A percentile compares a stretch with the other conserved stretches of the same genome.
These are phyloP conservation scores for Drosophila nigromelanica DNA, from an alignment of 1,140 invertebrate species.

Conservation along the genomic window DNA sequence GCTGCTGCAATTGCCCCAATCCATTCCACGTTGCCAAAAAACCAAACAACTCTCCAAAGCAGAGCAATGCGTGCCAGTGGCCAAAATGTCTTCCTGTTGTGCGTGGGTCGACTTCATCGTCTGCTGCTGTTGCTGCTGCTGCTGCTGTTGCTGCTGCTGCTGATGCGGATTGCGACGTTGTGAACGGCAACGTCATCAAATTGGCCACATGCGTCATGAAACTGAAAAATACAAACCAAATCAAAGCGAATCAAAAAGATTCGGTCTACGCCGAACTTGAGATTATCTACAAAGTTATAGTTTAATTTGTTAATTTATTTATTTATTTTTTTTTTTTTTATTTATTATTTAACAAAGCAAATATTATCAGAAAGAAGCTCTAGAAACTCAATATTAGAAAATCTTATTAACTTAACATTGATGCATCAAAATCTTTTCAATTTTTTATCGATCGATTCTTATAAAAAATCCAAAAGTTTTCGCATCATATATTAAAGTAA, in stretches of 20 bases:
- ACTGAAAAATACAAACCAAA: constrained; percentile 26
- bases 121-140: constrained; percentile 12
- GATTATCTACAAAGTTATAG: not conserved
- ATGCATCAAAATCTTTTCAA: no score
- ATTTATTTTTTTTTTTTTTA: no score
- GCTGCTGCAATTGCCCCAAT: constrained; percentile 24
- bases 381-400: no score
- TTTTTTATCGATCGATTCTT: no score
- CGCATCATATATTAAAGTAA: no score
- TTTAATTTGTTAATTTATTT: not conserved
- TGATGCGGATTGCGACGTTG: constrained; percentile 19
- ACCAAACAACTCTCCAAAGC: constrained; percentile 30
- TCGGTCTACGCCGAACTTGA: not conserved
- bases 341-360: no score
- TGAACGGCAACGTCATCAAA: constrained; percentile 48
- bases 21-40: constrained; percentile 19
- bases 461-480: no score
- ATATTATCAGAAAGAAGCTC: no score
- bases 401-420: no score
- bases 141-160: constrained; percentile 9
- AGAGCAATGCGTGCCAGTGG: constrained; percentile 43
- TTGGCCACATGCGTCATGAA: constrained; percentile 68
- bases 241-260: constrained; percentile 24
- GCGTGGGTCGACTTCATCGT: constrained; percentile 63
- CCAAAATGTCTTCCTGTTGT: constrained; percentile 74